A percentile compares a stretch with the other conserved stretches of the same genome.
Conservation (phyloP, 2,888 invertebrate genomes). For the Cenopis cana region DNA sequence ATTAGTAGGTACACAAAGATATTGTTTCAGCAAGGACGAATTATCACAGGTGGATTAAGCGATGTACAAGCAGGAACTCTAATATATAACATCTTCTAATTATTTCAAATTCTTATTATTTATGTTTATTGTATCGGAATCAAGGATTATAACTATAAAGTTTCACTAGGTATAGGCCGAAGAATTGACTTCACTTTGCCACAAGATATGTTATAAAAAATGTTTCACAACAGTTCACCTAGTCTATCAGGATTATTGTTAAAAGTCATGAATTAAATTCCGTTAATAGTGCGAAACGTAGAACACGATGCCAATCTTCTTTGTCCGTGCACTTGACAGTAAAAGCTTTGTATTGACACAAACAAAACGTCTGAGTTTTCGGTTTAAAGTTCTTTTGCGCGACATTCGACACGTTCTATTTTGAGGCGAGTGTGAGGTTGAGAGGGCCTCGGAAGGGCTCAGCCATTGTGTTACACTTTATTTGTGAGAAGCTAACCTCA, state of each 20-base stretch:
- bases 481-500: constrained; percentile 77
- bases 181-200: constrained; percentile 77
- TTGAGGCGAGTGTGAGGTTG: constrained; percentile 59
- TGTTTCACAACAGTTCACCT: constrained; percentile 64
- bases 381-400: constrained; percentile 78
- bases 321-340: constrained; percentile 84
- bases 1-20: constrained; percentile 57
- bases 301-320: constrained; percentile 72
- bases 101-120: constrained; percentile 53
- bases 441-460: constrained; percentile 58
- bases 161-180: constrained; percentile 68
- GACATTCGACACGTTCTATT: constrained; percentile 77
- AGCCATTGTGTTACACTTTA: constrained; percentile 64
- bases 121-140: constrained; percentile 56
- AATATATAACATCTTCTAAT: constrained; percentile 64
- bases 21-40: constrained; percentile 68
- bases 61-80: constrained; percentile 82
- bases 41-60: constrained; percentile 83
- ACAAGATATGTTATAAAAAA: constrained; percentile 70
- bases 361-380: constrained; percentile 82
- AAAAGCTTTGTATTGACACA: constrained; percentile 84
- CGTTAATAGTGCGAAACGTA: constrained; percentile 63
- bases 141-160: constrained; percentile 58
- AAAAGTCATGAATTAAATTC: constrained; percentile 66
- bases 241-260: constrained; percentile 60